Percentiles rank a stretch among this genome's conserved stretches.
These are phyloP conservation scores for Bombus picipes DNA, from an alignment of 1,140 invertebrate genomes.

Conservation along the genomic window DNA sequence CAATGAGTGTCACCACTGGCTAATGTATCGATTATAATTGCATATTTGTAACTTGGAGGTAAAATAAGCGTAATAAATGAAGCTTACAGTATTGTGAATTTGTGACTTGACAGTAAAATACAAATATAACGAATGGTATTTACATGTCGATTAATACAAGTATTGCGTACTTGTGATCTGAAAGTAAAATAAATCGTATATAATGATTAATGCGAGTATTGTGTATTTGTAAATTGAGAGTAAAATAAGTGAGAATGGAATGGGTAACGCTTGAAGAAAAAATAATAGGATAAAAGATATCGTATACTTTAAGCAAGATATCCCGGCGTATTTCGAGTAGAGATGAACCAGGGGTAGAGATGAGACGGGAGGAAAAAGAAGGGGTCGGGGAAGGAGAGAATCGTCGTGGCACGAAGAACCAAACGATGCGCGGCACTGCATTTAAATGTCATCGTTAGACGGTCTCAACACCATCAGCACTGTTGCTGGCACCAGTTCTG, in stretches of 20 bases:
- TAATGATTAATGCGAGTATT: no score
- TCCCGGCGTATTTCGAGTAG: constrained; percentile 22
- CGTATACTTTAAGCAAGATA: not conserved
- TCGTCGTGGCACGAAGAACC: constrained; percentile 75
- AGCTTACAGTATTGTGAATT: not conserved
- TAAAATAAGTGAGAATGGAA: not conserved
- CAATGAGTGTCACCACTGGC: no score
- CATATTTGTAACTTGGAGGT: not conserved
- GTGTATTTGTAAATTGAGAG: no score
- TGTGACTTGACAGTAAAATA: not conserved
- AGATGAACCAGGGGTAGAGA: not conserved
- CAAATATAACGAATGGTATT: no score
- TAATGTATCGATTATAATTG: no score
- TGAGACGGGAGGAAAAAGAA: not conserved
- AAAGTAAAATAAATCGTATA: not conserved
- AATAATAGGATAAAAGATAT: not conserved
- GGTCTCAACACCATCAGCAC: constrained; percentile 73
- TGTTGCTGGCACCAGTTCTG: constrained; percentile 66
- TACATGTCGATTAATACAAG: not conserved
- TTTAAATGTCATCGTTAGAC: constrained; percentile 84
- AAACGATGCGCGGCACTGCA: constrained; percentile 82
- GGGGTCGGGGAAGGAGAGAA: constrained; percentile 6
- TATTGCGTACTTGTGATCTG: not conserved
- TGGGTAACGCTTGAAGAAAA: not conserved
- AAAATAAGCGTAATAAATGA: not conserved